Evolutionary conservation across 1,140 invertebrate species (phyloP).

Genomic region (Drosophila chauvacae): DNA sequence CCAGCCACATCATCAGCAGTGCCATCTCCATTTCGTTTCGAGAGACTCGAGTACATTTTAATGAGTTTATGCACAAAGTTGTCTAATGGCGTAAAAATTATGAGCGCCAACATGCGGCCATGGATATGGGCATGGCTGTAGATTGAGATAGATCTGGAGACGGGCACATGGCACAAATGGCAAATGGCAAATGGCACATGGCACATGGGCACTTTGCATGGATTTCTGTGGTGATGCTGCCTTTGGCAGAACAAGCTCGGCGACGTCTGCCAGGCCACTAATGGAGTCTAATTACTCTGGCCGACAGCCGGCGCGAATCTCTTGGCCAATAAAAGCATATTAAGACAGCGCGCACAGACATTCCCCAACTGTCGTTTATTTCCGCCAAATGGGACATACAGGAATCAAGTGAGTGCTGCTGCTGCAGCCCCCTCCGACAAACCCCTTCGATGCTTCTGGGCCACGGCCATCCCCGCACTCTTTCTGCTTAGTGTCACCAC

Average conservation of each 20-base stretch:
- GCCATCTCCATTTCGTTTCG: conserved; percentile 58
- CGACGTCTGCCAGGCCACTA: conserved; percentile 58
- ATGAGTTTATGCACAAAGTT: conserved; percentile 77
- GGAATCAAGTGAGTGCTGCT: conserved; percentile 18
- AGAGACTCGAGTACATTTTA: conserved; percentile 79
- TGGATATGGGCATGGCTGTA: conserved; percentile 30
- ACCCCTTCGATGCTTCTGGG: neutral
- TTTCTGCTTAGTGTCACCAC: conserved; percentile 20
- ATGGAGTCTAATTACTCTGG: conserved; percentile 77
- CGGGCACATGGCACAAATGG: conserved; percentile 14
- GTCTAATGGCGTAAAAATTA: conserved; percentile 81
- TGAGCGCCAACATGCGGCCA: conserved; percentile 66
- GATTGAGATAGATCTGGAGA: conserved; percentile 36
- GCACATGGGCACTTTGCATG: conserved; percentile 64
- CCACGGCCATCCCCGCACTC: neutral
- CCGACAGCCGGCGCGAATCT: conserved; percentile 47
- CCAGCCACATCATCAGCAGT: conserved; percentile 36
- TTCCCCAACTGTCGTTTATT: conserved; percentile 69
- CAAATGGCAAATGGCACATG: conserved; percentile 32
- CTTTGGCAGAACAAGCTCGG: conserved; percentile 9
- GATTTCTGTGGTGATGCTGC: conserved; percentile 40
- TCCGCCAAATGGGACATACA: conserved; percentile 27
- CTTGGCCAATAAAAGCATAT: conserved; percentile 77
- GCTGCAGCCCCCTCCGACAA: neutral
- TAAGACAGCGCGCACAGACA: conserved; percentile 48